Conservation (phyloP, 2,113 vertebrate species). For the Carassius gibelio region DNA sequence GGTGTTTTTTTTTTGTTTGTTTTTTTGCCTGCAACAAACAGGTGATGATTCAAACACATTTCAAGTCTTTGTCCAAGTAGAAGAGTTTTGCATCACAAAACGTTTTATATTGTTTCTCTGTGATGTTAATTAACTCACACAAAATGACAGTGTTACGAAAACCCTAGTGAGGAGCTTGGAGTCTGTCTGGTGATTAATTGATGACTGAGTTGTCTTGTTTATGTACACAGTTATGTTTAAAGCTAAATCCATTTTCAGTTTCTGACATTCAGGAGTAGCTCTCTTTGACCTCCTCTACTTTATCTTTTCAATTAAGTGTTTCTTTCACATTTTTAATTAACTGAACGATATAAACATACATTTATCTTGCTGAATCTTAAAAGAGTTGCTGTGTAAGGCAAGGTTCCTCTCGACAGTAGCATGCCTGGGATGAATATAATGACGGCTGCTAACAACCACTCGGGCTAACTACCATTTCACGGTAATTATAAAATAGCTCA, state of each 20-base stretch:
- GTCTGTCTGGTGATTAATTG: background rate
- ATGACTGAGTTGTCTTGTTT: background rate
- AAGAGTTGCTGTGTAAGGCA: background rate
- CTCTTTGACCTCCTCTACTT: background rate
- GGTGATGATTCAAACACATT: background rate
- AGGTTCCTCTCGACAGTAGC: background rate
- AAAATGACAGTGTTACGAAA: background rate
- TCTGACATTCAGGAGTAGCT: background rate
- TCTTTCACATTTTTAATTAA: background rate
- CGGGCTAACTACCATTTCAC: constrained; percentile 1
- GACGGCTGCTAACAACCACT: background rate
- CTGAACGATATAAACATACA: background rate
- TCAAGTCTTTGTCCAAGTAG: background rate
- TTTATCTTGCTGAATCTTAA: background rate
- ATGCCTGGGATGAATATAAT: background rate
- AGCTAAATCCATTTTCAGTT: background rate
- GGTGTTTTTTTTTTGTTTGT: background rate
- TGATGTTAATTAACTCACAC: constrained; percentile 1
- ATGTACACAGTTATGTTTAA: background rate
- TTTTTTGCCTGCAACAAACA: background rate
- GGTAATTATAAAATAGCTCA: constrained; percentile 27
- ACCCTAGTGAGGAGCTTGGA: background rate
- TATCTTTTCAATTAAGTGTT: background rate
- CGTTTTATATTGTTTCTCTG: background rate
- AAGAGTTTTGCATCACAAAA: background rate